Percentiles rank a stretch among this genome's conserved stretches.
Evolutionary conservation across 1,140 invertebrate genomes (phyloP).

Genomic region (Belonocnema kinseyi): DNA sequence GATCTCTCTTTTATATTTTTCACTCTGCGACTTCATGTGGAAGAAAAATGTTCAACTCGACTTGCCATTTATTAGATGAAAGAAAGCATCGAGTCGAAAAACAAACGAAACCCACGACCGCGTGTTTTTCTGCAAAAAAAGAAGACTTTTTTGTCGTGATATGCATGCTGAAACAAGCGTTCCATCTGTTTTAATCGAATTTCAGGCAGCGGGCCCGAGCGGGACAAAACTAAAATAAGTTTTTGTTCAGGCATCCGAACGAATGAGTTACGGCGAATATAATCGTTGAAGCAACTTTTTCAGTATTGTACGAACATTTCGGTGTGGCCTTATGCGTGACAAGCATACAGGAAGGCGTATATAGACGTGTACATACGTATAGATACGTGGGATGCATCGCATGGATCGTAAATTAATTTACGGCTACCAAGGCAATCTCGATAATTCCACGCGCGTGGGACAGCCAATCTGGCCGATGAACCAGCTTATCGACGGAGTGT

Average conservation of each 20-base stretch:
- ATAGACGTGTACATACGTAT: conserved; percentile 13
- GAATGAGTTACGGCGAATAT: conserved; percentile 20
- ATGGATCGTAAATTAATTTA: conserved; percentile 32
- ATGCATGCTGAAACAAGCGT: neutral
- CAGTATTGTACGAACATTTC: conserved; percentile 6
- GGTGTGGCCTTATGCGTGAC: conserved; percentile 6
- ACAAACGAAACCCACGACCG: neutral
- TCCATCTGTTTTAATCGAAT: conserved; percentile 21
- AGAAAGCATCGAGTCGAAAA: conserved; percentile 9
- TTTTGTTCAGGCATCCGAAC: conserved; percentile 20
- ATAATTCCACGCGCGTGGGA: conserved; percentile 34
- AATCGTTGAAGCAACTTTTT: conserved; percentile 10
- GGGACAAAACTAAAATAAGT: conserved; percentile 20
- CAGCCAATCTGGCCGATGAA: conserved; percentile 24
- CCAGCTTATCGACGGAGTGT: conserved; percentile 27
- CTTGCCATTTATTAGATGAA: conserved; percentile 1
- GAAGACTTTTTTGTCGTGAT: neutral
- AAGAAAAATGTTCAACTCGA: neutral
- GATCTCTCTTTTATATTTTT: too few species aligned
- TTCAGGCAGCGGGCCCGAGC: neutral
- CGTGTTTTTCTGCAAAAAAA: neutral
- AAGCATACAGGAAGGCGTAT: conserved; percentile 9
- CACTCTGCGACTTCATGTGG: too few species aligned
- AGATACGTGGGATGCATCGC: conserved; percentile 25
- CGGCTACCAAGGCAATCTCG: conserved; percentile 11